These are phyloP conservation scores for Lochmaea capreae DNA, from an alignment of 2,888 invertebrate genomes.

Conservation along the genomic window DNA sequence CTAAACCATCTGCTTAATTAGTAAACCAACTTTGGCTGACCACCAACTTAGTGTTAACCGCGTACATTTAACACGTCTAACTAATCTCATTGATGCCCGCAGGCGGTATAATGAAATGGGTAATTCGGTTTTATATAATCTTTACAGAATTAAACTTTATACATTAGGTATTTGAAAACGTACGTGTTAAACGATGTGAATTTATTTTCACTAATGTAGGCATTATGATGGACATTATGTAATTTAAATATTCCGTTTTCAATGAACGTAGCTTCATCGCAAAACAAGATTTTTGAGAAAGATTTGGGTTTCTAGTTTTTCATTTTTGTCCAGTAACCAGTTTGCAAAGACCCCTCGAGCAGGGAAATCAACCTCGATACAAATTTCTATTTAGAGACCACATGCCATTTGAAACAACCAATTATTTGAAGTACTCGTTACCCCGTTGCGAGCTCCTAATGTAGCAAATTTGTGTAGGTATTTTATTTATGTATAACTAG, in stretches of 20 bases:
- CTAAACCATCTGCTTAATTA: conserved; percentile 56
- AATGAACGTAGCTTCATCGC: background rate
- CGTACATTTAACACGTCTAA: conserved; percentile 34
- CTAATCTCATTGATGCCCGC: conserved; percentile 18
- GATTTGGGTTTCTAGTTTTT: too few relatives aligned
- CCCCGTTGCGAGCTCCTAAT: too few relatives aligned
- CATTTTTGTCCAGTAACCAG: too few relatives aligned
- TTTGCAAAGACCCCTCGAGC: too few relatives aligned
- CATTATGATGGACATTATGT: background rate
- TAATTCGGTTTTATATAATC: conserved; percentile 18
- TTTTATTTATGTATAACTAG: too few relatives aligned
- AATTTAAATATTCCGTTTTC: background rate
- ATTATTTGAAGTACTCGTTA: too few relatives aligned
- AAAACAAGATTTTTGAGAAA: too few relatives aligned
- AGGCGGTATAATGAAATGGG: conserved; percentile 19
- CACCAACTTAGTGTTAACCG: conserved; percentile 33
- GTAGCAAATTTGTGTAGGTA: too few relatives aligned
- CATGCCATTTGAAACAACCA: too few relatives aligned
- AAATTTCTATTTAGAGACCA: too few relatives aligned
- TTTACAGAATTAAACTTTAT: background rate
- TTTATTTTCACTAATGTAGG: background rate
- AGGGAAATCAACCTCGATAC: too few relatives aligned
- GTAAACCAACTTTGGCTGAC: conserved; percentile 39
- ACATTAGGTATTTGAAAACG: background rate
- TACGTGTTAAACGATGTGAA: background rate